phyloP scores from a whole-genome alignment of 2,888 invertebrate species.

The Euzophera pinguis region DNA sequence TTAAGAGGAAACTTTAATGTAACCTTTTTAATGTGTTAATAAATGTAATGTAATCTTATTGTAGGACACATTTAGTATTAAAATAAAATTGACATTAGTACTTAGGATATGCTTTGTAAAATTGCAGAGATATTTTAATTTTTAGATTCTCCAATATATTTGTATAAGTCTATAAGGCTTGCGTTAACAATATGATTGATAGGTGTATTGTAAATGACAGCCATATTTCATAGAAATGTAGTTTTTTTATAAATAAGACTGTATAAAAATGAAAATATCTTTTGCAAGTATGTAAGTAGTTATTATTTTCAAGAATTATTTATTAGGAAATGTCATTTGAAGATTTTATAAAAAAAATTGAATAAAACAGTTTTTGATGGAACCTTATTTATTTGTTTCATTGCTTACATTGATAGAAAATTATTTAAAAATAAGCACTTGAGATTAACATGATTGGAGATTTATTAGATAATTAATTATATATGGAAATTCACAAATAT shows the following conservation, averaged over 20 bases:
- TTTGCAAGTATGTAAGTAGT: conserved; percentile 29
- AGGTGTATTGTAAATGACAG: background rate
- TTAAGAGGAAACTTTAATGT: conserved; percentile 14
- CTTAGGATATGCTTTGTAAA: conserved; percentile 37
- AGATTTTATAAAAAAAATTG: conserved; percentile 32
- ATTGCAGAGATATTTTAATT: conserved; percentile 18
- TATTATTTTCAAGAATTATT: conserved; percentile 26
- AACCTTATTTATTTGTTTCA: conserved; percentile 23
- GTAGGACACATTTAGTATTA: background rate
- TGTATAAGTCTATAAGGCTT: conserved; percentile 12
- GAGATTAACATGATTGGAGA: conserved; percentile 3
- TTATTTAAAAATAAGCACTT: background rate
- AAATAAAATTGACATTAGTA: conserved; percentile 25
- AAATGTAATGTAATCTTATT: conserved; percentile 8
- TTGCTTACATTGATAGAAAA: background rate
- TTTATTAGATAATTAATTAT: background rate
- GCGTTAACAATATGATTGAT: conserved; percentile 24
- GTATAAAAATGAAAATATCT: conserved; percentile 25
- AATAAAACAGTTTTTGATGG: conserved; percentile 27
- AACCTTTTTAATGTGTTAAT: background rate
- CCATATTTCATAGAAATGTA: conserved; percentile 15
- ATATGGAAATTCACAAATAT: background rate
- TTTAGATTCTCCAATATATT: conserved; percentile 1
- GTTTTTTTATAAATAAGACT: conserved; percentile 33
- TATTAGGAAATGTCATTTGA: conserved; percentile 29